Base-by-base conservation (phyloP, 92 coral and sea anemone genomes). In the Zoanthus gigantus region DNA sequence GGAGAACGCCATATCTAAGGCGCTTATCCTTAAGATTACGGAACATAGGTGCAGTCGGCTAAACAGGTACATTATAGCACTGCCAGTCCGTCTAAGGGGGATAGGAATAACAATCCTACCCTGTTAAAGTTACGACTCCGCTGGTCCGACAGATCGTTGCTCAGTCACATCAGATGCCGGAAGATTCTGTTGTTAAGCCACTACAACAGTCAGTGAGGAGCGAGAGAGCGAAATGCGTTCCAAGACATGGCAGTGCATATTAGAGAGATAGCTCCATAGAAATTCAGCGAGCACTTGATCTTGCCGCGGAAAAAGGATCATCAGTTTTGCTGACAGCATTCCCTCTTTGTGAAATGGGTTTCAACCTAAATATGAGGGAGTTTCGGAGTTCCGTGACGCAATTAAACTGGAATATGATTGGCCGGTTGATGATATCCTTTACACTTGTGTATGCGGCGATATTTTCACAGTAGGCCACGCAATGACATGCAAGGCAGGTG, bases 311-410 rank as follows among this genome's bases (percentile, higher is more conserved):
- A 2, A 57, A 57, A 57, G 63, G 63, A 11, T 57, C 17, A 57
- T 57, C 89, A 11, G 85, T 89, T 48, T 84, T 85, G 92, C 87
- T 90, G 74, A 90, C 89, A 34, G 76, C 57, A 9, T 83, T 90
- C 60, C 90, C 87, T 15, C 90, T 86, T 18, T 74, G 42, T 34
- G 89, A 89, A 74, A 18, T 45, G 74, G 89, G 83, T 16, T 86
- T 76, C 72, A 76, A 53, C 68, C 67, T 86, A 56, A 86, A 86
- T 63, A 86, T 74, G 17, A 8, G 89, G 23, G 84, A 85, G 68
- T 85, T 85, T 18, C 23, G 23, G 23, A 23, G 23, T 23, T 23
- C 23, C 89, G 89, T 8, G 60, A 54, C 11, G 60, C 60, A 54
- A 54, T 54, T 16, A 54, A 54, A 54, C 60, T 54, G 11, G 72